Evolutionary conservation across 2,113 vertebrate genomes (phyloP).

Genomic region (Polypterus bichir): DNA sequence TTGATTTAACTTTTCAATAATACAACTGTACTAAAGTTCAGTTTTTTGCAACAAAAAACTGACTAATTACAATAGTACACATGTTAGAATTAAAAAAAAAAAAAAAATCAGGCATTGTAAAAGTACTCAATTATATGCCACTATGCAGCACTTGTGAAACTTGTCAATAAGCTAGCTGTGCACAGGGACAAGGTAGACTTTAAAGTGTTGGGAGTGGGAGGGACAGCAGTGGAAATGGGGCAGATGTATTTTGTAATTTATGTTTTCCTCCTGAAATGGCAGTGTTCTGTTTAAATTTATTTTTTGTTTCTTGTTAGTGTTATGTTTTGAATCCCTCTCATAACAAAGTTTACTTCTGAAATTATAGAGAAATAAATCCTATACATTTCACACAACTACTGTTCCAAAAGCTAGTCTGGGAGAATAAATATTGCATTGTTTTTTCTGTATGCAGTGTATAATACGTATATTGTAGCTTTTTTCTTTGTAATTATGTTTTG

Average conservation of each 20-base stretch:
- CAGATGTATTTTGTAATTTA: conserved; percentile 4
- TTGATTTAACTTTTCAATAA: conserved; percentile 78
- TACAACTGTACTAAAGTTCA: conserved; percentile 54
- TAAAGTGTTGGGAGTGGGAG: neutral
- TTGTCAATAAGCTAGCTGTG: conserved; percentile 55
- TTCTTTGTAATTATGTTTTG: too few relatives aligned
- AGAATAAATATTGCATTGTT: neutral
- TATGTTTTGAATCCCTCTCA: too few relatives aligned
- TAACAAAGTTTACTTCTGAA: neutral
- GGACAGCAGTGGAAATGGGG: neutral
- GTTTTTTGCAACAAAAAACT: conserved; percentile 61
- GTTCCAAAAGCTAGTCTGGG: neutral
- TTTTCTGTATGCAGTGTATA: too few relatives aligned
- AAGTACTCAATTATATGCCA: conserved; percentile 38
- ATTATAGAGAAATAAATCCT: neutral
- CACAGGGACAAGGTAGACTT: neutral
- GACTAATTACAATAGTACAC: conserved; percentile 43
- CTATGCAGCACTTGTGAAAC: conserved; percentile 40
- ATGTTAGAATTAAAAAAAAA: conserved; percentile 29
- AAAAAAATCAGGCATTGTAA: conserved; percentile 20
- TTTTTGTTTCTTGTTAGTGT: conserved; percentile 5
- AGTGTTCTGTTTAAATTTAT: conserved; percentile 63
- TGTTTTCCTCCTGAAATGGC: conserved; percentile 51
- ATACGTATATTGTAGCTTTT: too few relatives aligned
- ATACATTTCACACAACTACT: neutral